Conservation (phyloP, 2,888 invertebrate genomes). For the Physocephala rufipes region DNA sequence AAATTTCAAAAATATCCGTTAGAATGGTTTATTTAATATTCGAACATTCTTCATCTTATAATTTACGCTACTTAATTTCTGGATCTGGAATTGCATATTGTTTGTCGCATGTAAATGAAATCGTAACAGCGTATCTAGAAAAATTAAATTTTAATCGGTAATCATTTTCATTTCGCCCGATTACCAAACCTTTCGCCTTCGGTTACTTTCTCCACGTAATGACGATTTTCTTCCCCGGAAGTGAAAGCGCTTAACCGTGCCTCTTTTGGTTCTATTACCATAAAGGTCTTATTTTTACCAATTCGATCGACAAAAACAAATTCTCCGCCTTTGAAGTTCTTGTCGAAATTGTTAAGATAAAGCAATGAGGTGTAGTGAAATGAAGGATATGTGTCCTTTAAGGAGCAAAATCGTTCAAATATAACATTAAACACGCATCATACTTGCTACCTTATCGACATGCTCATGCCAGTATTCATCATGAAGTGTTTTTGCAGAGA, state of each 20-base stretch:
- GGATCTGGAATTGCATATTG: constrained; percentile 74
- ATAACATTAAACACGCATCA: not conserved
- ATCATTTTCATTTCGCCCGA: too few species aligned
- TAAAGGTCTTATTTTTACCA: constrained; percentile 72
- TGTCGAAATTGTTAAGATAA: constrained; percentile 78
- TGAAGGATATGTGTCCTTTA: constrained; percentile 82
- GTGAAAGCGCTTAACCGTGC: constrained; percentile 86
- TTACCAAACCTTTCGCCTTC: constrained; percentile 70
- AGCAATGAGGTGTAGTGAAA: constrained; percentile 88
- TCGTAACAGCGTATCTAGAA: constrained; percentile 79
- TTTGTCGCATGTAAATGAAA: constrained; percentile 86
- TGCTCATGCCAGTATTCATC: constrained; percentile 93
- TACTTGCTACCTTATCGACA: constrained; percentile 77
- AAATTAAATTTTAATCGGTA: not conserved
- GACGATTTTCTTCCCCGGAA: constrained; percentile 86
- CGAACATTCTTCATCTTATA: not conserved
- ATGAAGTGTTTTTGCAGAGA: constrained; percentile 76
- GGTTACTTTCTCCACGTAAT: constrained; percentile 82
- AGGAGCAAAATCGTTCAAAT: constrained; percentile 32
- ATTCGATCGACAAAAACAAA: constrained; percentile 79
- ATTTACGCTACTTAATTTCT: constrained; percentile 44
- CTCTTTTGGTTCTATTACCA: constrained; percentile 78
- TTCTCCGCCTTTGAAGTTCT: constrained; percentile 84
- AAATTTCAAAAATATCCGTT: too few species aligned
- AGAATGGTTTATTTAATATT: too few species aligned